A percentile compares a stretch with the other conserved stretches of the same genome.
Conservation (phyloP, 2,113 vertebrate species). For the Leptodactylus fuscus region DNA sequence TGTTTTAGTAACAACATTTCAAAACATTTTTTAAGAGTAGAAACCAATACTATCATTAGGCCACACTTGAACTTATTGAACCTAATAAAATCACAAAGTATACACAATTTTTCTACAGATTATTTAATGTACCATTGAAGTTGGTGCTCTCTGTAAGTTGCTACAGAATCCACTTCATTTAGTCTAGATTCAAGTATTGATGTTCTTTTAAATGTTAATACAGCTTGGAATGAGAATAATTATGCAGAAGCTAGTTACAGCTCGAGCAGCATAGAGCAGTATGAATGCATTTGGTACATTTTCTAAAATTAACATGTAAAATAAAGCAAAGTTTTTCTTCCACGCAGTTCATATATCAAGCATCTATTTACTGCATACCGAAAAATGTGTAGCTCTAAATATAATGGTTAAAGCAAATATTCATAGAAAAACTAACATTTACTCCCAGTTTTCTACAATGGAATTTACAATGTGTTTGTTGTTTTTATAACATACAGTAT, state of each 20-base stretch:
- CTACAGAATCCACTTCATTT: conserved; percentile 12
- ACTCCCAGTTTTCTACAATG: background rate
- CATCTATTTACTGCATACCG: background rate
- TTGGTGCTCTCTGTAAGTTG: background rate
- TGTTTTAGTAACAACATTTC: background rate
- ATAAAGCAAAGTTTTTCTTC: background rate
- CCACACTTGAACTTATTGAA: background rate
- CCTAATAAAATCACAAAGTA: background rate
- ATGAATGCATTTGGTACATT: conserved; percentile 23
- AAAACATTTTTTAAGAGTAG: background rate
- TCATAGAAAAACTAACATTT: background rate
- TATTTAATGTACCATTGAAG: conserved; percentile 9
- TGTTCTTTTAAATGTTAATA: conserved; percentile 40
- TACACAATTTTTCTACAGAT: background rate
- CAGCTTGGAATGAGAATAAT: conserved; percentile 15
- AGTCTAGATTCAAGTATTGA: conserved; percentile 27
- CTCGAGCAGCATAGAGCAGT: conserved; percentile 3
- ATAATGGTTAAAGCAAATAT: background rate
- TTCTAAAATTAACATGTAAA: conserved; percentile 34
- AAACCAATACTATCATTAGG: background rate
- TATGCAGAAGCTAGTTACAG: conserved; percentile 35
- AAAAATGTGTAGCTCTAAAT: background rate
- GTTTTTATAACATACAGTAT: too few relatives aligned
- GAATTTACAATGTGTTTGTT: background rate
- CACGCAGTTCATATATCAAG: background rate